Evolutionary conservation across 2,113 vertebrate genomes (phyloP), one percentile per base, ranked within the genome.

Genomic region (Ramphastos sulfuratus): DNA sequence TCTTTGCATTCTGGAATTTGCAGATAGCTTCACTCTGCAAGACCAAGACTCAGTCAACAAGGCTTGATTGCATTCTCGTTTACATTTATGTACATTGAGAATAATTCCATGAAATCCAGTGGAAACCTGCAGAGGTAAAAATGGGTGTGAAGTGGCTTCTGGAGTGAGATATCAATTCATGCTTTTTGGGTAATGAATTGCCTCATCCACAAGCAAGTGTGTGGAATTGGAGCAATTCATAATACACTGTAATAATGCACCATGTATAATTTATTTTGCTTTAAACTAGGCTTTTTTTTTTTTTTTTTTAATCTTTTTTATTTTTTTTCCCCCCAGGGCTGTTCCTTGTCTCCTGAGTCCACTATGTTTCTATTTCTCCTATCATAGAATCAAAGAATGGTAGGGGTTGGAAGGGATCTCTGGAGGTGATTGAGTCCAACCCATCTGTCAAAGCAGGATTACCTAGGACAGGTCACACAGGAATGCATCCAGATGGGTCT

Each of bases 151-250:
- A 82, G n/a, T 61, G 58, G 59, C 54, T 95, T 79, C 25, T 75
- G n/a, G 94, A 89, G 19, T 46, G 48, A 92, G 61, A 87, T 31
- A 39, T 37, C 70, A 75, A 82, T 69, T 69, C 44, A 66, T 18
- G 39, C 2, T 9, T 39, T 96, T 96, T 93, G 65, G 69, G 80
- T 84, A 93, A 90, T 30, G 58, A 89, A 87, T 80, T 95, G 71
- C 12, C 83, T 60, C 65, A 88, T 87, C 50, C 78, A 14, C 55
- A 89, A 50, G 78, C 89, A 84, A 46, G 65, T 5, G 11, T 52
- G 25, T 16, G 80, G 52, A 94, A 85, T 20, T 81, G 24, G 82
- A 96, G 82, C 42, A 83, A 93, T 94, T 92, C 70, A 76, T 93
- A 91, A 85, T 61, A 42, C 15, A 70, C 54, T 82, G 69, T 66